These are phyloP conservation scores for Phocides pigmalion DNA, from an alignment of 1,140 invertebrate genomes.

Conservation along the genomic window DNA sequence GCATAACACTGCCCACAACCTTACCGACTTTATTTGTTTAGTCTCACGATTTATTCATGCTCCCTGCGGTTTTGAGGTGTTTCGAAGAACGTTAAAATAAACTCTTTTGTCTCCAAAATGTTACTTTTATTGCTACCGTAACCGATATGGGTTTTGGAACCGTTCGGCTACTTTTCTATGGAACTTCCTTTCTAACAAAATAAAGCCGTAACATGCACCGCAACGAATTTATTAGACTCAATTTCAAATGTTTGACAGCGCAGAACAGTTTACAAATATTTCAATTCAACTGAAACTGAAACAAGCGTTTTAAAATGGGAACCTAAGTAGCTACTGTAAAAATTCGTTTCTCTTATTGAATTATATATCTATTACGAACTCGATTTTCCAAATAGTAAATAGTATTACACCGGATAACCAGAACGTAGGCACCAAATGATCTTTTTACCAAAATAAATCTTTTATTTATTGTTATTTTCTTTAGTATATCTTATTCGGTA, in stretches of 20 bases:
- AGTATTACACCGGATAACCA: no score
- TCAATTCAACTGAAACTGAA: no score
- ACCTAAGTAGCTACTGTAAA: no score
- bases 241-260: constrained; percentile 11
- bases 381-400: no score
- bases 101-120: constrained; percentile 46
- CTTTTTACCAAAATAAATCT: no score
- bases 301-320: no score
- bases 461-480: no score
- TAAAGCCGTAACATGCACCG: constrained; percentile 15
- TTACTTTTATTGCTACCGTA: constrained; percentile 55
- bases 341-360: no score
- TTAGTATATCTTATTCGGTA: no score
- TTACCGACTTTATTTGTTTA: constrained; percentile 37
- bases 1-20: constrained; percentile 16
- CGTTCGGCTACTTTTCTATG: constrained; percentile 19
- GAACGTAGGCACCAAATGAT: no score
- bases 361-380: no score
- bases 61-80: constrained; percentile 37
- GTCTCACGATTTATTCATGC: constrained; percentile 16
- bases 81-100: constrained; percentile 37
- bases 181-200: constrained; percentile 14
- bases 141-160: constrained; percentile 41
- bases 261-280: not conserved
- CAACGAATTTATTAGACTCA: constrained; percentile 25